Base-by-base conservation (phyloP, 1,140 invertebrate species). In the Meloidogyne floridensis region DNA sequence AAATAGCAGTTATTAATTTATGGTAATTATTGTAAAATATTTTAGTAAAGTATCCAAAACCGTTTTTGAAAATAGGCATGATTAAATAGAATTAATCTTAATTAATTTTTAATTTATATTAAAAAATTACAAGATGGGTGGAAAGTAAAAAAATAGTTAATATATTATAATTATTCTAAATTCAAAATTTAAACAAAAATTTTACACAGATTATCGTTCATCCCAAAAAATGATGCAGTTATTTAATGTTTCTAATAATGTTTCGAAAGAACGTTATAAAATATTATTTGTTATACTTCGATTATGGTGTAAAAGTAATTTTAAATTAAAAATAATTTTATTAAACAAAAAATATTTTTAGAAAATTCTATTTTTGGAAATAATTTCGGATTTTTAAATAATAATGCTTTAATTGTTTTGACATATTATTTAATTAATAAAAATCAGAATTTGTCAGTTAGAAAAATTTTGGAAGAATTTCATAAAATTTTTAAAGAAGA, bases 161-260 rank as follows among this genome's bases (percentile, higher is more conserved):
- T 70, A 15, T n/a, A n/a, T 18, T n/a, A 18, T 70, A 15, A 15
- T 70, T 18, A 18, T 18, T n/a, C 18, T 70, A 18, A 70, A 70
- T 70, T 18, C 15, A 70, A n/a, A n/a, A 70, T 70, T 70, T 70
- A 70, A 70, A 15, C 69, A 70, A 70, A 70, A 70, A 70, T 15
- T 15, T 70, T 70, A 70, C 15, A n/a, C 69, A 70, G 18, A 70
- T n/a, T 15, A 70, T n/a, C 15, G 15, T 70, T 70, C 18, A 70
- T 18, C 69, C 15, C 15, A 70, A 70, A 70, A 70, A n/a, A 18
- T 18, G 18, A 70, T n/a, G 18, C 69, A 70, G 18, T n/a, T 70
- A 70, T 70, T 70, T 70, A 70, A 15, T 70, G 18, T 70, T 70
- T 70, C 15, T 70, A 70, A n/a, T 70, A 70, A 18, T 70, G 15